These are phyloP conservation scores for Uloborus plumipes DNA, from an alignment of 2,888 invertebrate genomes.

Conservation along the genomic window DNA sequence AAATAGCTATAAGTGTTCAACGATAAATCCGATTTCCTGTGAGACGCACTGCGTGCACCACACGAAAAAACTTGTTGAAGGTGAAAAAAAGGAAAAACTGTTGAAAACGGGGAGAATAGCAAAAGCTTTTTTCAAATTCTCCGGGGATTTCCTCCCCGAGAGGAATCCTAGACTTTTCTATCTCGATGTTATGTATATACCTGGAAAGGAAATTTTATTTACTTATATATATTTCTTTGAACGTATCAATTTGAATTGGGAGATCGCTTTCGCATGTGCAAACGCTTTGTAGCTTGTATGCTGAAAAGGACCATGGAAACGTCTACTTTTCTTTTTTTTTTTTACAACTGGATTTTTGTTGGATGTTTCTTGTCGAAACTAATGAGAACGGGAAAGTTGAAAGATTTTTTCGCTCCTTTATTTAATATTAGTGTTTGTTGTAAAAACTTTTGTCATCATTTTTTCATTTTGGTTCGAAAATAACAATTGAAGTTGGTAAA, in stretches of 20 bases:
- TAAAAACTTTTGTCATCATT: no score
- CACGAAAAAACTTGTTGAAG: slow-evolving; percentile 25
- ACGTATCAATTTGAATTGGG: slow-evolving; percentile 44
- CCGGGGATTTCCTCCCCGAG: slow-evolving; percentile 13
- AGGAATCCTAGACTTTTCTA: slow-evolving; percentile 20
- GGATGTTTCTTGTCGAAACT: no score
- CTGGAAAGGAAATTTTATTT: slow-evolving; percentile 33
- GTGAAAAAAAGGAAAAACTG: slow-evolving; percentile 21
- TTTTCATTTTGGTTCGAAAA: no score
- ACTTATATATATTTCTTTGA: slow-evolving; percentile 49
- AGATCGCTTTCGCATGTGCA: background rate
- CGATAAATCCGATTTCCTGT: slow-evolving; percentile 51
- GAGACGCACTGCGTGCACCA: slow-evolving; percentile 12
- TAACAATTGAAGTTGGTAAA: no score
- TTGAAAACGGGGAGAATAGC: slow-evolving; percentile 22
- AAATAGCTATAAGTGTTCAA: slow-evolving; percentile 37
- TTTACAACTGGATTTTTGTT: background rate
- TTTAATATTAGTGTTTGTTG: no score
- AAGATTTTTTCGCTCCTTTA: no score
- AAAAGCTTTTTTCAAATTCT: slow-evolving; percentile 33
- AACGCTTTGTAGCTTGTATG: background rate
- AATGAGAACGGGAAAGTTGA: no score
- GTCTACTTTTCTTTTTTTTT: no score
- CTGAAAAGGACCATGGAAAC: slow-evolving; percentile 16
- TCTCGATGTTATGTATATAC: slow-evolving; percentile 23